Percentiles rank a stretch among this genome's conserved stretches.
phyloP scores from a whole-genome alignment of 2,113 vertebrate species.

The Muntiacus muntjak region DNA sequence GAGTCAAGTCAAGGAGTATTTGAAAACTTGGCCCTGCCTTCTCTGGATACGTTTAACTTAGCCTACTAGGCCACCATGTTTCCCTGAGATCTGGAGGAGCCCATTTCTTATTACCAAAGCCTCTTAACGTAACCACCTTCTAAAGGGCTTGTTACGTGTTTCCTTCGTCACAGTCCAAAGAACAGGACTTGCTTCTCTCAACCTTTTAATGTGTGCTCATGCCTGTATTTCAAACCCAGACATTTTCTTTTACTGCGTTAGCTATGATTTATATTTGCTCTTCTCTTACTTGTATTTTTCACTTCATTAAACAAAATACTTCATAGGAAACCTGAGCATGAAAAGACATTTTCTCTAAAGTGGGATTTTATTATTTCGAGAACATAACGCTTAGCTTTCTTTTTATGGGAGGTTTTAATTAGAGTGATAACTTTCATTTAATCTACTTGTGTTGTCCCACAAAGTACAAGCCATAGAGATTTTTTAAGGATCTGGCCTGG shows the following conservation, averaged over 20 bases:
- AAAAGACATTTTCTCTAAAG: conserved; percentile 20
- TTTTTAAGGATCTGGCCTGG: conserved; percentile 31
- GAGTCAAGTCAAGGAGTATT: background rate
- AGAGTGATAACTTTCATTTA: background rate
- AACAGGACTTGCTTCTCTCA: background rate
- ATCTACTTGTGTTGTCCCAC: conserved; percentile 38
- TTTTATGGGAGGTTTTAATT: conserved; percentile 12
- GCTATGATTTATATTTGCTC: conserved; percentile 11
- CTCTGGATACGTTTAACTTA: background rate
- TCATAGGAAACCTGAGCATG: conserved; percentile 3
- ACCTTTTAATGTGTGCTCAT: background rate
- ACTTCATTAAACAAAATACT: conserved; percentile 34
- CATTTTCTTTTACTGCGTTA: background rate
- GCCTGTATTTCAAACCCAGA: background rate
- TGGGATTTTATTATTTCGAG: conserved; percentile 40
- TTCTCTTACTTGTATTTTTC: conserved; percentile 17
- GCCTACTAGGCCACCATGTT: background rate
- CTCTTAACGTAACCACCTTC: background rate
- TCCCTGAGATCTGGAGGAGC: conserved; percentile 22
- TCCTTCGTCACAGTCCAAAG: conserved; percentile 18
- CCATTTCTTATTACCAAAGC: conserved; percentile 19
- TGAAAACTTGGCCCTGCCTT: conserved; percentile 13
- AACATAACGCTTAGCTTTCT: conserved; percentile 38
- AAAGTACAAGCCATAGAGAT: conserved; percentile 32
- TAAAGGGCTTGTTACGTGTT: background rate